These are phyloP conservation scores for Buceros bicornis DNA, from an alignment of 2,797 vertebrate genomes.

Conservation along the genomic window DNA sequence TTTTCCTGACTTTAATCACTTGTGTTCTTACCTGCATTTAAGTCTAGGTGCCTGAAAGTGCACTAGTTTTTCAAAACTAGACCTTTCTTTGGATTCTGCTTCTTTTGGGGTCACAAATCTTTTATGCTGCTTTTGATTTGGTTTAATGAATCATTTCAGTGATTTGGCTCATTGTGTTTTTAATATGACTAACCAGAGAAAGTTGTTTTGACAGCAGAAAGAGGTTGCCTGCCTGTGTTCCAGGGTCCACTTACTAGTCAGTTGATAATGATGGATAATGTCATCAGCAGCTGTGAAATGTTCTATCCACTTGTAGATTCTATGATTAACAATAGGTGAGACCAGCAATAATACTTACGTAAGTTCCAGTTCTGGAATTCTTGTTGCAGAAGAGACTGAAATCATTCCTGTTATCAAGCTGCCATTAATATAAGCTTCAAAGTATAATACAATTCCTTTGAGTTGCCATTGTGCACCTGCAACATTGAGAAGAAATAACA, in stretches of 20 bases:
- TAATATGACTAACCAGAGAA: not conserved
- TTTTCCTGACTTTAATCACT: not conserved
- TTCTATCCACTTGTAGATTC: not conserved
- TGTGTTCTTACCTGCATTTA: not conserved
- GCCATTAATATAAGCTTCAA: not conserved
- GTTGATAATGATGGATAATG: not conserved
- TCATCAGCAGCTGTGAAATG: not conserved
- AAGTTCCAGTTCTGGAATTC: not conserved
- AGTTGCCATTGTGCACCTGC: not conserved
- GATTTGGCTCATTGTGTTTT: not conserved
- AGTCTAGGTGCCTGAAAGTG: not conserved
- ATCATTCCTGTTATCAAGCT: not conserved
- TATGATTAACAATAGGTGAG: not conserved
- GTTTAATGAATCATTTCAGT: not conserved
- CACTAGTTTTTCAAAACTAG: not conserved
- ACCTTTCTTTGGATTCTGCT: not conserved
- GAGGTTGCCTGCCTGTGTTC: not conserved
- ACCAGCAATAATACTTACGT: not conserved
- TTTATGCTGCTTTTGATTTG: not conserved
- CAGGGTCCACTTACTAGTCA: not conserved
- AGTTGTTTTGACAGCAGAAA: not conserved
- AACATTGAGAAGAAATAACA: not conserved
- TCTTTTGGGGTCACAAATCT: not conserved
- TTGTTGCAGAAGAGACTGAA: not conserved
- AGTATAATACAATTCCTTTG: not conserved